phyloP scores from a whole-genome alignment of 2,797 vertebrate genomes.

The Crocidura indochinensis region DNA sequence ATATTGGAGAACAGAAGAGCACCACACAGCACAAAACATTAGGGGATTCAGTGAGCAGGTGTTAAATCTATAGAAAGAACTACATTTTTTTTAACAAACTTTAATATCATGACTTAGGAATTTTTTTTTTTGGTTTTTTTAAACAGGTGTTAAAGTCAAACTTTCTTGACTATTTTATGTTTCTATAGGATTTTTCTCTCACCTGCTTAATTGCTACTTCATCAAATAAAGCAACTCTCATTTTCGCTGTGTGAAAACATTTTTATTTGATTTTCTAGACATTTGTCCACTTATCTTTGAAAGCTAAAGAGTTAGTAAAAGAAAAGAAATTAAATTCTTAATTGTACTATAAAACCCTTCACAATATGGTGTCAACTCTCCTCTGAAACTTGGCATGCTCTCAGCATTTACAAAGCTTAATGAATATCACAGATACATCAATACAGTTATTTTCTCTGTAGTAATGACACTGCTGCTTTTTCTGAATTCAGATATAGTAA shows the following conservation, averaged over 20 bases:
- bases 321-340: background rate
- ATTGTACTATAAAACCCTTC: background rate
- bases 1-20: background rate
- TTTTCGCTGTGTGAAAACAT: slow-evolving; percentile 56
- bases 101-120: slow-evolving; percentile 71
- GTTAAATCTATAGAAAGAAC: slow-evolving; percentile 58
- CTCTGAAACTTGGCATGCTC: background rate
- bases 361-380: background rate
- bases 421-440: background rate
- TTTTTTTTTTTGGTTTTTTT: slow-evolving; percentile 9
- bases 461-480: background rate
- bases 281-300: slow-evolving; percentile 57
- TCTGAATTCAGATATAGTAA: background rate
- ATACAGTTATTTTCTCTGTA: background rate
- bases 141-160: slow-evolving; percentile 79
- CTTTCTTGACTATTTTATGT: slow-evolving; percentile 46
- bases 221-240: slow-evolving; percentile 47
- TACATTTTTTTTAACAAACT: slow-evolving; percentile 56
- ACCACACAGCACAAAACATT: background rate
- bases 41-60: slow-evolving; percentile 67
- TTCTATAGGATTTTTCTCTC: slow-evolving; percentile 74
- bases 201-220: slow-evolving; percentile 75
- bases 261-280: slow-evolving; percentile 31
- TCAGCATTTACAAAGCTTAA: background rate
- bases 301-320: background rate